Evolutionary conservation across 2,888 invertebrate genomes (phyloP).

Genomic region (Ischnura elegans): DNA sequence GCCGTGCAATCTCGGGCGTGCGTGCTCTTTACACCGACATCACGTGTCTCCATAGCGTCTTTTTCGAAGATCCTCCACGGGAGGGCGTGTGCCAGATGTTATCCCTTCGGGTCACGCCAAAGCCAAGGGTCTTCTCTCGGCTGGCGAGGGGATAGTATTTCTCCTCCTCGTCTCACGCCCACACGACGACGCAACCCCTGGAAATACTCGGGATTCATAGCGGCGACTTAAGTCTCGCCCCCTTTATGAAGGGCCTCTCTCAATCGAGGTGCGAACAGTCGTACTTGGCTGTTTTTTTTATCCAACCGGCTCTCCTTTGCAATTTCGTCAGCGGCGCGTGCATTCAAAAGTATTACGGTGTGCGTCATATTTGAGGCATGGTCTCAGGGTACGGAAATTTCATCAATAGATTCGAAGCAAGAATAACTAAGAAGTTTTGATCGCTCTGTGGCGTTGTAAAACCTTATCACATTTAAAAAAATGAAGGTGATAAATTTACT

Average conservation of each 20-base stretch:
- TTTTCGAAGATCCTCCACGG: background rate
- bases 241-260: background rate
- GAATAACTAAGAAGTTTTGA: no score
- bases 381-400: no score
- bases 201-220: background rate
- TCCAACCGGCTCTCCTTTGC: no score
- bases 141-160: background rate
- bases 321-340: no score
- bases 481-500: no score
- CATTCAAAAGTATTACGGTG: no score
- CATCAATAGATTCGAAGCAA: no score
- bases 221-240: background rate
- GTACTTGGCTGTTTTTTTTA: no score
- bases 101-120: background rate
- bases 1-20: background rate
- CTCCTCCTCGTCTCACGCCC: background rate
- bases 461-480: no score
- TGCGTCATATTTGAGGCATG: no score
- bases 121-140: background rate
- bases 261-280: no score
- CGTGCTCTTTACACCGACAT: background rate
- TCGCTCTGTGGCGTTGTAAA: no score
- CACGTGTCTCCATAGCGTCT: background rate
- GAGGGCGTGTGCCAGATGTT: background rate
- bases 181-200: background rate